Percentiles rank a stretch among this genome's conserved stretches.
Evolutionary conservation across 2,888 invertebrate species (phyloP).

Genomic region (Volucella inflata): DNA sequence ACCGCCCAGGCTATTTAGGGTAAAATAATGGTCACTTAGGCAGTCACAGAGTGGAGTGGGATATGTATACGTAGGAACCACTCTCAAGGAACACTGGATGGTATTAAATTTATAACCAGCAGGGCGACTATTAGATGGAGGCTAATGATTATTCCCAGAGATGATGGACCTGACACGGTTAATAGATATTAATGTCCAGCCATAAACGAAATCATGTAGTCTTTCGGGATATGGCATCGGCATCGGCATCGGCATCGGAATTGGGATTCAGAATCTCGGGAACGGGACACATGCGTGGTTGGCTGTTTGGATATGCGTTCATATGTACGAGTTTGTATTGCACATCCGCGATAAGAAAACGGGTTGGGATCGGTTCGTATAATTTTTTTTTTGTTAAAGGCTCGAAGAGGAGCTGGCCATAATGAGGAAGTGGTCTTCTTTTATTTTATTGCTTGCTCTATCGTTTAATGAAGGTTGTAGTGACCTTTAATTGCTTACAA

Average conservation of each 20-base stretch:
- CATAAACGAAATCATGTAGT: conserved; percentile 68
- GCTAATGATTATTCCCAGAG: conserved; percentile 46
- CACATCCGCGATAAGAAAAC: conserved; percentile 13
- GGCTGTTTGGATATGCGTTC: neutral
- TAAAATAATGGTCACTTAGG: conserved; percentile 63
- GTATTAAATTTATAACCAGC: conserved; percentile 46
- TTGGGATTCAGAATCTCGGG: too few relatives aligned
- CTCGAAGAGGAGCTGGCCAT: neutral
- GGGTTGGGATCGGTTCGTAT: neutral
- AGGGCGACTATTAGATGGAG: conserved; percentile 51
- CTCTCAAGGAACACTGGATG: conserved; percentile 29
- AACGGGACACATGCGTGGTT: conserved; percentile 28
- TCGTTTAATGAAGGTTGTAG: conserved; percentile 4
- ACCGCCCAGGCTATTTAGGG: conserved; percentile 71
- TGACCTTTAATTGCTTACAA: conserved; percentile 14
- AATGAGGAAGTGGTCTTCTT: conserved; percentile 44
- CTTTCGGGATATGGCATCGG: neutral
- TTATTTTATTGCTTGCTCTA: conserved; percentile 9
- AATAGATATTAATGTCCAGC: conserved; percentile 71
- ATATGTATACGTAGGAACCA: neutral
- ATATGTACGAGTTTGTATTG: too few relatives aligned
- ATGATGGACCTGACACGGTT: conserved; percentile 67
- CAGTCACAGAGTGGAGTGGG: conserved; percentile 1
- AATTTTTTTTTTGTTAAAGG: neutral
- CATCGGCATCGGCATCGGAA: too few relatives aligned